Evolutionary conservation across 1,140 invertebrate genomes (phyloP).

Genomic region (Drusus annulatus): DNA sequence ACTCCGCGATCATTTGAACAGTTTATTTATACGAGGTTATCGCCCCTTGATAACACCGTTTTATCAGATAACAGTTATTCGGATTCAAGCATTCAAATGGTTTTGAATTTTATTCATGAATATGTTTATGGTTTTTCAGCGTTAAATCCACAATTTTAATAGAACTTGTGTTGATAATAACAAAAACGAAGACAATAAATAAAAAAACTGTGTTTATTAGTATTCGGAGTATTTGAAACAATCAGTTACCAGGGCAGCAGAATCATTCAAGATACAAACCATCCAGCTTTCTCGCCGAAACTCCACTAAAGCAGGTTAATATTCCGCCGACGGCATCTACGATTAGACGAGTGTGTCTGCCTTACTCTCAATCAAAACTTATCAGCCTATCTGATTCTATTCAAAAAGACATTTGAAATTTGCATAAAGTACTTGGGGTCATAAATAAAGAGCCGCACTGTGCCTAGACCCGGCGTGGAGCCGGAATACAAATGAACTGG

Average conservation of each 20-base stretch:
- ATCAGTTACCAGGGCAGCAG: not conserved
- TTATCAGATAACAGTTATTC: slow-evolving; percentile 5
- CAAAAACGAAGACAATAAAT: too few relatives aligned
- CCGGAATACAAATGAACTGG: slow-evolving; percentile 16
- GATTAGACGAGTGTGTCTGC: not conserved
- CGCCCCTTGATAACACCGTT: not conserved
- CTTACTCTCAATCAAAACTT: not conserved
- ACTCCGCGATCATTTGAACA: not conserved
- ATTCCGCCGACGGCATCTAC: slow-evolving; percentile 10
- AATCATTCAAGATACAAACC: not conserved
- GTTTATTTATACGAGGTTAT: slow-evolving; percentile 5
- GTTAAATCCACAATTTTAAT: too few relatives aligned
- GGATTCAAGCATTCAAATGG: too few relatives aligned
- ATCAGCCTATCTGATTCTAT: slow-evolving; percentile 18
- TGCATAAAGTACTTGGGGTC: slow-evolving; percentile 1
- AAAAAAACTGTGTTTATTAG: too few relatives aligned
- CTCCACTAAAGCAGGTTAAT: slow-evolving; percentile 6
- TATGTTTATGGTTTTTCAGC: too few relatives aligned
- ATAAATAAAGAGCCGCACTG: not conserved
- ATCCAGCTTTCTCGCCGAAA: not conserved
- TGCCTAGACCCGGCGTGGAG: not conserved
- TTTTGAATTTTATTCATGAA: too few relatives aligned
- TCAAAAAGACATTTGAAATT: slow-evolving; percentile 11
- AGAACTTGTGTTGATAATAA: too few relatives aligned
- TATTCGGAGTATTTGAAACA: too few relatives aligned